Evolutionary conservation across 2,888 invertebrate species (phyloP).

Genomic region (Cheiracanthium punctorium): DNA sequence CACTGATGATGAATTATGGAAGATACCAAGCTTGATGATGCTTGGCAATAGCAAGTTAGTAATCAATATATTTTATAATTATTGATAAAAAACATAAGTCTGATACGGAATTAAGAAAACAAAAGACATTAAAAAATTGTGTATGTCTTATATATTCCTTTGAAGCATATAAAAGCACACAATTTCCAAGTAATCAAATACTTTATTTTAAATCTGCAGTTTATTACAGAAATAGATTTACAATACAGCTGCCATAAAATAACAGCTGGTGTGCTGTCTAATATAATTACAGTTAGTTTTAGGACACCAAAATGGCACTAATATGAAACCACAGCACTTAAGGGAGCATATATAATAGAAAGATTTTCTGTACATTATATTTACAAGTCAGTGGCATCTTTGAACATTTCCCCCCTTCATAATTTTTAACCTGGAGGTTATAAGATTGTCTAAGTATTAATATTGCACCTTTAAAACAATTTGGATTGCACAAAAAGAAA

Average conservation of each 20-base stretch:
- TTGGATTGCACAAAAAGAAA: constrained; percentile 66
- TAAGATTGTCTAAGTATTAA: constrained; percentile 44
- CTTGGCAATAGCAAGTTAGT: no score
- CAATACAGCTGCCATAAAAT: constrained; percentile 43
- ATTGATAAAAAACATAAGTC: no score
- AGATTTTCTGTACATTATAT: constrained; percentile 59
- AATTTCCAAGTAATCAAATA: constrained; percentile 35
- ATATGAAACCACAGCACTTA: constrained; percentile 34
- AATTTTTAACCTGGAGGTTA: not conserved
- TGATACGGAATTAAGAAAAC: no score
- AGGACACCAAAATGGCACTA: constrained; percentile 58
- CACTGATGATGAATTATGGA: no score
- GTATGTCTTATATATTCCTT: no score
- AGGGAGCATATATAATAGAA: constrained; percentile 29
- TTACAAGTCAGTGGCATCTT: constrained; percentile 58
- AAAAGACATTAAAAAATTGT: no score
- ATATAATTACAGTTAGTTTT: constrained; percentile 45
- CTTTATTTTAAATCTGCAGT: constrained; percentile 50
- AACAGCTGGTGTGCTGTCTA: constrained; percentile 48
- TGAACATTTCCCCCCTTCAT: constrained; percentile 20
- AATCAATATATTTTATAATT: no score
- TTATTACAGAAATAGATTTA: constrained; percentile 61
- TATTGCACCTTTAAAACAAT: constrained; percentile 55
- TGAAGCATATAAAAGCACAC: no score
- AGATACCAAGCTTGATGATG: no score